These are phyloP conservation scores for Bombylius major DNA, from an alignment of 2,888 invertebrate species.

Conservation along the genomic window DNA sequence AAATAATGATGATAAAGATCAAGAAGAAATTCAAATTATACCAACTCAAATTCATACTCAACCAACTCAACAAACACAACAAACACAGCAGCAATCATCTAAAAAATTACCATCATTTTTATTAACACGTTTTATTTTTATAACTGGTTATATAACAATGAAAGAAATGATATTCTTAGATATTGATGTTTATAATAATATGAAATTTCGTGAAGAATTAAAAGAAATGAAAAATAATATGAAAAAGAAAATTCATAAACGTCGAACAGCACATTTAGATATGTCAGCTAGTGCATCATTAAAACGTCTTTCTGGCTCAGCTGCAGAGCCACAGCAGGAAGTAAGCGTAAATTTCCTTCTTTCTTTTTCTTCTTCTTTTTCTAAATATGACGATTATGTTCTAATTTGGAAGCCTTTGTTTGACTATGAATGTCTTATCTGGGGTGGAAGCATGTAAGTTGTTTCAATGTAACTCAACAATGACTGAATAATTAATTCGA, in stretches of 20 bases:
- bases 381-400: no score
- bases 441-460: no score
- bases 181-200: conserved; percentile 67
- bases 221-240: conserved; percentile 27
- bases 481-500: no score
- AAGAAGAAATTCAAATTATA: conserved; percentile 16
- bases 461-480: no score
- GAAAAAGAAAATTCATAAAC: conserved; percentile 27
- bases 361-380: neutral
- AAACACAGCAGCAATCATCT: neutral
- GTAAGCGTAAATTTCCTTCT: conserved; percentile 13
- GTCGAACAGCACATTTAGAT: conserved; percentile 25
- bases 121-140: conserved; percentile 42
- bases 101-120: conserved; percentile 28
- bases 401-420: no score
- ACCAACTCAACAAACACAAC: neutral
- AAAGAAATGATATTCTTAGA: conserved; percentile 74
- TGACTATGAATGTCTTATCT: no score
- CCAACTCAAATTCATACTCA: conserved; percentile 8
- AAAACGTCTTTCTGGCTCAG: conserved; percentile 29
- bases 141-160: conserved; percentile 66
- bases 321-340: conserved; percentile 35
- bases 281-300: conserved; percentile 34
- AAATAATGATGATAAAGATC: neutral
- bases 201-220: conserved; percentile 51